A percentile compares a stretch with the other conserved stretches of the same genome.
Evolutionary conservation across 2,888 invertebrate genomes (phyloP).

Genomic region (Latheticus oryzae): DNA sequence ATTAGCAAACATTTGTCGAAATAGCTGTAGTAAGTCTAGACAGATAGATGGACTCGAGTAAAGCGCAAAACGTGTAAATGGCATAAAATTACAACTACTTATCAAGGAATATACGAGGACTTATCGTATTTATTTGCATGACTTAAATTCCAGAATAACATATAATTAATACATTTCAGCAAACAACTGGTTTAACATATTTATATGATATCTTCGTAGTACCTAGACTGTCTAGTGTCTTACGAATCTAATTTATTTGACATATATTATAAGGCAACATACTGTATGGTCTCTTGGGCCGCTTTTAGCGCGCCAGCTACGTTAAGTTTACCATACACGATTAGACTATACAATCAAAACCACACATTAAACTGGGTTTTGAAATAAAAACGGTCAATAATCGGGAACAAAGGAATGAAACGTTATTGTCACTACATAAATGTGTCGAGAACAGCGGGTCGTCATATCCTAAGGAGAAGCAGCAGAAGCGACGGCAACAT

Average conservation of each 20-base stretch:
- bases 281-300: constrained; percentile 53
- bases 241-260: constrained; percentile 52
- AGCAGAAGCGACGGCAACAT: constrained; percentile 44
- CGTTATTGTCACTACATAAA: constrained; percentile 62
- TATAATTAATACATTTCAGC: constrained; percentile 43
- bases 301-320: constrained; percentile 16
- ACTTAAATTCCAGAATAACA: constrained; percentile 43
- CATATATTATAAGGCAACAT: constrained; percentile 61
- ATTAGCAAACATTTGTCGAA: constrained; percentile 62
- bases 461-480: constrained; percentile 54
- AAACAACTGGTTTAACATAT: constrained; percentile 42
- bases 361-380: constrained; percentile 40
- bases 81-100: constrained; percentile 51
- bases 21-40: constrained; percentile 62
- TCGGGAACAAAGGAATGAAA: constrained; percentile 38
- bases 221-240: constrained; percentile 41
- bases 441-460: constrained; percentile 48
- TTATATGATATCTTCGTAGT: constrained; percentile 38
- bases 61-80: constrained; percentile 52
- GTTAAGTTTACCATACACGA: constrained; percentile 46
- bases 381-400: constrained; percentile 40
- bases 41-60: constrained; percentile 53
- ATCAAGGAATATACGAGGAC: constrained; percentile 46
- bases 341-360: constrained; percentile 48
- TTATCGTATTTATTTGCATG: constrained; percentile 42